Base-by-base conservation (phyloP, 1,140 invertebrate genomes). In the Ectropis grisescens region DNA sequence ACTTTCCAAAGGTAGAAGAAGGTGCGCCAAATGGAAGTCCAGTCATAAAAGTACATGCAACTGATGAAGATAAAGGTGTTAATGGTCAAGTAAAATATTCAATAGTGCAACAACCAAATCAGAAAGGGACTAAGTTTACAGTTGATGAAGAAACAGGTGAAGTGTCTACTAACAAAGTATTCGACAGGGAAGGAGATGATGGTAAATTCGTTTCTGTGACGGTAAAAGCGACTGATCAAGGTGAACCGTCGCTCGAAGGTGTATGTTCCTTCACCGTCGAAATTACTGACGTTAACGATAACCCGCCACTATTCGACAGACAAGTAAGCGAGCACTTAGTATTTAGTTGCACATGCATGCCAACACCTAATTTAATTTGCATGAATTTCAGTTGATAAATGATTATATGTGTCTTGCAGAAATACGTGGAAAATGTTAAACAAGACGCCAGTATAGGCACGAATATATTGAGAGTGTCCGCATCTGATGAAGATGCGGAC, bases 191-290 rank as follows among this genome's bases (percentile, higher is more conserved):
- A 85, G 95, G 95, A 0, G 94, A 97, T 55, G 95, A 97, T 75
- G 95, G 95, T 2, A 96, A 97, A 78, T 97, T 96, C 69, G 95
- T 97, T 1, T 97, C 94, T 0, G 94, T 97, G 0, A 97, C 95
- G 0, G 93, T 97, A 0, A 97, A 97, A 82, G 96, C 96, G 2
- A 96, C 95, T 0, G 96, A 98, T 87, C 93, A 96, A 69, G 96
- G 96, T n/a, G 94, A 95, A 74, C 95, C 95, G 7, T 95, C 93
- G 2, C 68, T 97, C 34, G 95, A 97, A 82, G 94, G 95, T 19
- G 95, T 97, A 39, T 97, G 95, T 65, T 96, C 94, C 0, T 97
- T 98, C 61, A 97, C 95, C 2, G 95, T 98, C 19, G 95, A 98
- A 85, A 97, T 98, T 16, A 95, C 94, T 1, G 95, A 97, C 71